Conservation (phyloP, 2,888 invertebrate species). For the Pantelozetes paolii region DNA sequence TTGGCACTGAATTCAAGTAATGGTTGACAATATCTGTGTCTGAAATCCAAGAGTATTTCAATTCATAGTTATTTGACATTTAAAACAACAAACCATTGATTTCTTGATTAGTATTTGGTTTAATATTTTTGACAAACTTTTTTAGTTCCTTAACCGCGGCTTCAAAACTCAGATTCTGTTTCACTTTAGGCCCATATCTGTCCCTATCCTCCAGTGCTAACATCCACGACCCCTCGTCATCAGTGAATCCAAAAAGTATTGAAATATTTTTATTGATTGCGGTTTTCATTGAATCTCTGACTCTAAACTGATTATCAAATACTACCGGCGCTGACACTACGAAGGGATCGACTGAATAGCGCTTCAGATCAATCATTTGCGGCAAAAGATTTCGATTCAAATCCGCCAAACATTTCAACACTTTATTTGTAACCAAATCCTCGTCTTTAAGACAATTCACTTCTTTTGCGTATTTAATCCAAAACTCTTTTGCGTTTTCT, state of each 20-base stretch:
- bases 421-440: conserved; percentile 24
- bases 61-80: neutral
- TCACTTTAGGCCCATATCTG: conserved; percentile 15
- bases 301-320: conserved; percentile 25
- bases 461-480: conserved; percentile 37
- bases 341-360: conserved; percentile 24
- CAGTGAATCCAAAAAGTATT: conserved; percentile 32
- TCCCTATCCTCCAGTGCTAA: conserved; percentile 16
- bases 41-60: neutral
- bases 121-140: neutral
- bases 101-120: neutral
- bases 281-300: neutral
- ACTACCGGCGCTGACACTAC: conserved; percentile 38
- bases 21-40: neutral
- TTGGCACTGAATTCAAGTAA: conserved; percentile 15
- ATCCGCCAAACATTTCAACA: conserved; percentile 25
- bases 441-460: conserved; percentile 36
- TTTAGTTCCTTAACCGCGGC: conserved; percentile 2
- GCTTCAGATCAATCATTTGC: conserved; percentile 24
- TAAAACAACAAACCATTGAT: conserved; percentile 3
- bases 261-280: conserved; percentile 30
- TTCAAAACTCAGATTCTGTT: conserved; percentile 1
- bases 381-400: conserved; percentile 38
- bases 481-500: conserved; percentile 28
- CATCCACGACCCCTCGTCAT: conserved; percentile 42